Evolutionary conservation across 2,113 vertebrate species (phyloP).

Genomic region (Cervus canadensis): DNA sequence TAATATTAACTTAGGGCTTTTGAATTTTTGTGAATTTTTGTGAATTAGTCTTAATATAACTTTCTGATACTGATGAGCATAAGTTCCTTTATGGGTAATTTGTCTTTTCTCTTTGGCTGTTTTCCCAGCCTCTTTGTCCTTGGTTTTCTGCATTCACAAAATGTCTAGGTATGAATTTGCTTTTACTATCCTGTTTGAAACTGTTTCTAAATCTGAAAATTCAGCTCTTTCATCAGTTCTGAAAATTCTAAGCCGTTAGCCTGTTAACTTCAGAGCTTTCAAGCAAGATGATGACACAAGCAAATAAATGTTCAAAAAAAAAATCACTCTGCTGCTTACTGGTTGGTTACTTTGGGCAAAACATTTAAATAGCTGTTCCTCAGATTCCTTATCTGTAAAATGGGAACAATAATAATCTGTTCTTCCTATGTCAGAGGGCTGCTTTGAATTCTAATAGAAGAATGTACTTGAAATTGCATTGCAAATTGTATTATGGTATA

Average conservation of each 20-base stretch:
- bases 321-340: background rate
- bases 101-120: background rate
- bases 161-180: background rate
- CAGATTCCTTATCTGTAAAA: background rate
- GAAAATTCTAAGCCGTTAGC: background rate
- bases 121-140: background rate
- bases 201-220: background rate
- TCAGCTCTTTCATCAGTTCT: background rate
- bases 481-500: background rate
- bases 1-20: background rate
- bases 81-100: background rate
- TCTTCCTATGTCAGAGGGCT: background rate
- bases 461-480: background rate
- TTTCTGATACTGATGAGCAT: background rate
- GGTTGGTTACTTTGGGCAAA: background rate
- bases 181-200: background rate
- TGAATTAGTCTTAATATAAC: background rate
- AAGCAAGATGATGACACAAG: background rate
- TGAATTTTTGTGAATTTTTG: background rate
- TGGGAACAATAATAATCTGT: background rate
- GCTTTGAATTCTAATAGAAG: background rate
- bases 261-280: background rate
- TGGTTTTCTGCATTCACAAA: constrained; percentile 28
- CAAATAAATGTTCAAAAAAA: background rate
- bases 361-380: background rate